A percentile compares a stretch with the other conserved stretches of the same genome.
phyloP scores from a whole-genome alignment of 1,140 invertebrate genomes.

The Camponotus vicinus region DNA sequence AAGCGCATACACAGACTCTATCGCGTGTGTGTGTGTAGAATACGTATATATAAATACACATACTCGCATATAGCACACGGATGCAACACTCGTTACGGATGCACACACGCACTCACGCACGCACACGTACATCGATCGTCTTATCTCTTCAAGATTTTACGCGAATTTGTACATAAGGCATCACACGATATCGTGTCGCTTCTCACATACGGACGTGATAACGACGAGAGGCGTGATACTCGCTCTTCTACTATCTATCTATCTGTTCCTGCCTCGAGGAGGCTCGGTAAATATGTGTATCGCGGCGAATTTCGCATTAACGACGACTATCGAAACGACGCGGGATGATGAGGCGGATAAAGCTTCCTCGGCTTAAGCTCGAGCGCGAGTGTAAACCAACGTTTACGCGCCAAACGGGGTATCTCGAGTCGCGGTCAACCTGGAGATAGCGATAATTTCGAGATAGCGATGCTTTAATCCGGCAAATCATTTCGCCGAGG shows the following conservation, averaged over 20 bases:
- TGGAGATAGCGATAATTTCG: constrained; percentile 55
- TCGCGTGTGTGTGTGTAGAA: constrained; percentile 25
- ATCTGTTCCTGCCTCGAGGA: constrained; percentile 50
- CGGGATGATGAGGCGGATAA: constrained; percentile 31
- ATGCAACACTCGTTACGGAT: constrained; percentile 21
- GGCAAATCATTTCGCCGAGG: constrained; percentile 40
- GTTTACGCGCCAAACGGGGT: constrained; percentile 48
- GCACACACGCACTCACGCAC: constrained; percentile 32
- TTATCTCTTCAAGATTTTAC: constrained; percentile 60
- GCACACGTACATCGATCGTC: constrained; percentile 35
- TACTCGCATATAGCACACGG: constrained; percentile 32
- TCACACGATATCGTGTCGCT: constrained; percentile 63
- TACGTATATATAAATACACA: constrained; percentile 19
- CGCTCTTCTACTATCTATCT: constrained; percentile 59
- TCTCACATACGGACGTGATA: constrained; percentile 53
- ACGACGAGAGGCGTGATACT: constrained; percentile 57
- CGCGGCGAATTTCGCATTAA: constrained; percentile 50
- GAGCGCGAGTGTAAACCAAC: constrained; percentile 20
- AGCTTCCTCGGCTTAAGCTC: constrained; percentile 47
- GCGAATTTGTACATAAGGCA: constrained; percentile 74
- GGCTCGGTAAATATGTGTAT: constrained; percentile 46
- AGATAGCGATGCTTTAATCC: constrained; percentile 49
- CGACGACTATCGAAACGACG: constrained; percentile 53
- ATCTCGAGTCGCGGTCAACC: constrained; percentile 46
- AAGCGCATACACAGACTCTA: constrained; percentile 61